A percentile compares a stretch with the other conserved stretches of the same genome.
phyloP scores from a whole-genome alignment of 2,797 vertebrate genomes.

The Falco columbarius region DNA sequence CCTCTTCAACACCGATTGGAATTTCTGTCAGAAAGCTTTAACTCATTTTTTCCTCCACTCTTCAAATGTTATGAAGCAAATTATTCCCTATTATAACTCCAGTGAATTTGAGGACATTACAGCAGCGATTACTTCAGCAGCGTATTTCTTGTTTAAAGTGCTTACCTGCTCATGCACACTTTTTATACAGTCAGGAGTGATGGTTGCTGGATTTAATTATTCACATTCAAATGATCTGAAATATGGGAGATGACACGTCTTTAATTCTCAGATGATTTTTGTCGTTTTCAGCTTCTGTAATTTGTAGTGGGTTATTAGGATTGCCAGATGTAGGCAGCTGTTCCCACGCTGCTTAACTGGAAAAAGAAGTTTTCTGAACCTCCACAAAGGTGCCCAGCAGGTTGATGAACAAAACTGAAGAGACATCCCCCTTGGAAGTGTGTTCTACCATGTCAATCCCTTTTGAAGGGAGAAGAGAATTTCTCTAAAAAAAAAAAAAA shows the following conservation, averaged over 20 bases:
- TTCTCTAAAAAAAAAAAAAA: background rate
- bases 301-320: background rate
- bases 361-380: background rate
- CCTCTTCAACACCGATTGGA: background rate
- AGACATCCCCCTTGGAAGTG: background rate
- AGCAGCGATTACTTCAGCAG: background rate
- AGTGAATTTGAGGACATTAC: background rate
- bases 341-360: background rate
- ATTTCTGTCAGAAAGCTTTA: slow-evolving; percentile 30
- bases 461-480: background rate
- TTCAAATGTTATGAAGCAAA: slow-evolving; percentile 5
- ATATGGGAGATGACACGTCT: background rate
- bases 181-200: background rate
- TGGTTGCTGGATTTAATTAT: background rate
- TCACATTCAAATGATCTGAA: background rate
- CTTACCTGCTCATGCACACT: background rate
- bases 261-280: background rate
- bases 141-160: background rate
- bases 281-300: background rate
- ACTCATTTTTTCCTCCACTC: background rate
- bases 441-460: background rate
- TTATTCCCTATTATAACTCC: background rate
- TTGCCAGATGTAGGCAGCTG: background rate
- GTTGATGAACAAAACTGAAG: background rate
- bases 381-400: background rate